These are phyloP conservation scores for Phaedon cochleariae DNA, from an alignment of 2,888 invertebrate species.

Conservation along the genomic window DNA sequence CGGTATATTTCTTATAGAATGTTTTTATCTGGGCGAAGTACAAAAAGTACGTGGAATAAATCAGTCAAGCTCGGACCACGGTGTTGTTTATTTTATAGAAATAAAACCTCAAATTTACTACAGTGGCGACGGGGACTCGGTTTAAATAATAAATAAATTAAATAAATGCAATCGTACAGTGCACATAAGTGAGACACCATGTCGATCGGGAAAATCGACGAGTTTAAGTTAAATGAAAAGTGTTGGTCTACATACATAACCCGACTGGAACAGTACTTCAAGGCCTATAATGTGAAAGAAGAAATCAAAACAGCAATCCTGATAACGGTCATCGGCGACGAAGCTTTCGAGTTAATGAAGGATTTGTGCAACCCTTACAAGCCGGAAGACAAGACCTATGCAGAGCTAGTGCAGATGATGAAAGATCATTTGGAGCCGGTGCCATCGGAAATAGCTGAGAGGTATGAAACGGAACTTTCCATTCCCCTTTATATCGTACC, in stretches of 20 bases:
- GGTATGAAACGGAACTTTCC: too few species aligned
- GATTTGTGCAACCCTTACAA: constrained; percentile 17
- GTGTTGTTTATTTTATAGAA: too few species aligned
- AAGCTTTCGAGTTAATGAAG: constrained; percentile 13
- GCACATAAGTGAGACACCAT: constrained; percentile 8
- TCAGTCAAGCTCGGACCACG: too few species aligned
- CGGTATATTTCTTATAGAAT: too few species aligned
- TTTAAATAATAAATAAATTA: background rate
- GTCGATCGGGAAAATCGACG: constrained; percentile 13
- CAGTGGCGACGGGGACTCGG: constrained; percentile 12
- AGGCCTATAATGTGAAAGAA: constrained; percentile 14
- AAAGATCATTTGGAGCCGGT: constrained; percentile 18
- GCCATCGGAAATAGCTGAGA: constrained; percentile 9
- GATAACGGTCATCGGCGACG: constrained; percentile 11
- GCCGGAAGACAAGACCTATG: constrained; percentile 12
- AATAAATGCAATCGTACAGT: background rate
- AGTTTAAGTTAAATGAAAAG: constrained; percentile 13
- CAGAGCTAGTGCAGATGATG: constrained; percentile 7
- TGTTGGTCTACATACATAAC: constrained; percentile 15
- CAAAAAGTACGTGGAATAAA: too few species aligned
- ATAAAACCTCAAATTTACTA: too few species aligned
- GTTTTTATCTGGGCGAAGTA: too few species aligned
- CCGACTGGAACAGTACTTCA: constrained; percentile 21
- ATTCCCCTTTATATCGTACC: too few species aligned
- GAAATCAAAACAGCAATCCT: constrained; percentile 8